Evolutionary conservation across 2,797 vertebrate species (phyloP).

Genomic region (Platalea minor): DNA sequence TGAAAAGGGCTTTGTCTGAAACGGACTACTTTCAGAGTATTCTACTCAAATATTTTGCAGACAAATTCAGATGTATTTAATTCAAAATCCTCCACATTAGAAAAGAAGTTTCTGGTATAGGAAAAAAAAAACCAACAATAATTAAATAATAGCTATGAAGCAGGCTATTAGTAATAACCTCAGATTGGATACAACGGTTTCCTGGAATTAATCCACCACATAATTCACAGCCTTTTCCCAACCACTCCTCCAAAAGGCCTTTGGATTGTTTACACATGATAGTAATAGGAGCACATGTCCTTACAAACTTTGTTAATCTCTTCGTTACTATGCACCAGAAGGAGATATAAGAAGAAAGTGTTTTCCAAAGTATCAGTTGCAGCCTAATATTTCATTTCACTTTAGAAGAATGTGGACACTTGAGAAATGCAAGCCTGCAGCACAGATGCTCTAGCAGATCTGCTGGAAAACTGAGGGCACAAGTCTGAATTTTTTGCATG

Average conservation of each 20-base stretch:
- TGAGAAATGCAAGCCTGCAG: constrained; percentile 31
- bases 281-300: constrained; percentile 7
- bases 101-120: not conserved
- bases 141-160: constrained; percentile 5
- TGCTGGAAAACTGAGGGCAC: not conserved
- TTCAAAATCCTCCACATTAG: not conserved
- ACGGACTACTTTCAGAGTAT: not conserved
- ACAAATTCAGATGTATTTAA: not conserved
- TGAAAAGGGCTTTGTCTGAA: not conserved
- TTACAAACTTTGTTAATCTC: constrained; percentile 13
- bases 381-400: constrained; percentile 38
- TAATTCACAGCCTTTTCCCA: constrained; percentile 26
- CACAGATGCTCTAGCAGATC: constrained; percentile 32
- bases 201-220: constrained; percentile 34
- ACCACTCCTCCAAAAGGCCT: not conserved
- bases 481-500: not conserved
- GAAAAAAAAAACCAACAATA: not conserved
- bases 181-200: constrained; percentile 8
- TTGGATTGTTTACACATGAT: not conserved
- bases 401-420: constrained; percentile 19
- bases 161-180: not conserved
- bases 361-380: constrained; percentile 20
- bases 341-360: constrained; percentile 36
- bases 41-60: not conserved
- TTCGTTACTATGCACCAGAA: constrained; percentile 13